phyloP scores from a whole-genome alignment of 2,888 invertebrate genomes.

The Lagria hirta region DNA sequence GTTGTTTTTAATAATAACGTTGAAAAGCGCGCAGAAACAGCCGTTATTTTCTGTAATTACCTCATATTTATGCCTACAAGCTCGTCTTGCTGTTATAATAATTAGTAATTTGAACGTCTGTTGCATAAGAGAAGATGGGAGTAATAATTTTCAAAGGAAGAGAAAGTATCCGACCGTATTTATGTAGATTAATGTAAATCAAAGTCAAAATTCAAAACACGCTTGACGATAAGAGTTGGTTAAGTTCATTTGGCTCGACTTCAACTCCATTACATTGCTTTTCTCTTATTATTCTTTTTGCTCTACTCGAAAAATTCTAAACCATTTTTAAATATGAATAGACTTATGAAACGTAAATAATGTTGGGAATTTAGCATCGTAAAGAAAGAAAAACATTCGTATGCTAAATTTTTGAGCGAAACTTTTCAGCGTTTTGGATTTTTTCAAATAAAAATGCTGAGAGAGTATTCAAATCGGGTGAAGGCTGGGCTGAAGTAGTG shows the following conservation, averaged over 20 bases:
- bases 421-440: too few relatives aligned
- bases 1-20: too few relatives aligned
- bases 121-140: conserved; percentile 12
- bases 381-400: conserved; percentile 14
- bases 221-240: conserved; percentile 28
- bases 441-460: too few relatives aligned
- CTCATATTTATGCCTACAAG: too few relatives aligned
- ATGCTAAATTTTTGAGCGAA: too few relatives aligned
- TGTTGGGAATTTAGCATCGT: conserved; percentile 18
- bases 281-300: conserved; percentile 18
- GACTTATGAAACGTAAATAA: conserved; percentile 23
- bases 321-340: conserved; percentile 27
- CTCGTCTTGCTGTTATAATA: too few relatives aligned
- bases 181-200: conserved; percentile 34
- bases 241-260: conserved; percentile 27
- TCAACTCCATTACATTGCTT: conserved; percentile 26
- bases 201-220: conserved; percentile 29
- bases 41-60: too few relatives aligned
- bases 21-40: too few relatives aligned
- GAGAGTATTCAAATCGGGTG: too few relatives aligned
- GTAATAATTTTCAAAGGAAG: conserved; percentile 21
- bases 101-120: conserved; percentile 12
- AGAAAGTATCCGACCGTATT: conserved; percentile 25
- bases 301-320: conserved; percentile 26
- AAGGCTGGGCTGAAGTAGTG: too few relatives aligned